A percentile compares a stretch with the other conserved stretches of the same genome.
Evolutionary conservation across 2,888 invertebrate genomes (phyloP).

Genomic region (Gryllus longicercus): DNA sequence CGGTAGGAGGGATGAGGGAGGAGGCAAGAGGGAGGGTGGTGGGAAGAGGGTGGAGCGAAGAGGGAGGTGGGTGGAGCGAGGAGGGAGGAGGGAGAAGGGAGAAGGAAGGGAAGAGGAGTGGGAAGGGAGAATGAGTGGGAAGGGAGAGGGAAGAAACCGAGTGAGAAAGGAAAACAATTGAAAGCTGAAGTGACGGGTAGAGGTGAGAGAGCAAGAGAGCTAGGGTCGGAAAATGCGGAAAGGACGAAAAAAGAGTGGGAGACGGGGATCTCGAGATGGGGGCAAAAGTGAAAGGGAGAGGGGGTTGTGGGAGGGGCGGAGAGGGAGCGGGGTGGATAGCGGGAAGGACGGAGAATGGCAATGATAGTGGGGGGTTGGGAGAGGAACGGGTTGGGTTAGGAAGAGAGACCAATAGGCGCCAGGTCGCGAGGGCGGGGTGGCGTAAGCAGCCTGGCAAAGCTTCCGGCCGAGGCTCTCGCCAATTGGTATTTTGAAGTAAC

Average conservation of each 20-base stretch:
- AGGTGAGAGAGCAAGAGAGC: background rate
- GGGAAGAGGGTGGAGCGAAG: background rate
- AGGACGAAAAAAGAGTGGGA: background rate
- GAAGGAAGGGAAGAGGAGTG: background rate
- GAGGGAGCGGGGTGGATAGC: background rate
- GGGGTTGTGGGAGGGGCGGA: background rate
- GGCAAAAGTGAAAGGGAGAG: too few relatives aligned
- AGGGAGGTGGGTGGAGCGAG: conserved; percentile 5
- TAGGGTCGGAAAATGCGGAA: background rate
- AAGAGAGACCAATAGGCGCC: background rate
- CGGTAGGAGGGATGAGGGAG: background rate
- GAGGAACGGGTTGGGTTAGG: background rate
- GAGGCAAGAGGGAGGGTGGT: too few relatives aligned
- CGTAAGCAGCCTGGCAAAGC: background rate
- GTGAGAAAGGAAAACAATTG: background rate
- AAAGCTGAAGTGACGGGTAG: background rate
- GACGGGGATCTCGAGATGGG: background rate
- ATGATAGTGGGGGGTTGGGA: background rate
- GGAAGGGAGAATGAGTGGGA: background rate
- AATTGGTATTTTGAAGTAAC: conserved; percentile 17
- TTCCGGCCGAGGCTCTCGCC: background rate
- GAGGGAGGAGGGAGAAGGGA: background rate
- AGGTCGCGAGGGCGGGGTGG: too few relatives aligned
- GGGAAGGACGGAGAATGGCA: background rate
- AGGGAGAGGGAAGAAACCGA: background rate